Percentiles rank a stretch among this genome's conserved stretches.
Conservation (phyloP, 2,113 vertebrate genomes). For the Paedocypris sp. region DNA sequence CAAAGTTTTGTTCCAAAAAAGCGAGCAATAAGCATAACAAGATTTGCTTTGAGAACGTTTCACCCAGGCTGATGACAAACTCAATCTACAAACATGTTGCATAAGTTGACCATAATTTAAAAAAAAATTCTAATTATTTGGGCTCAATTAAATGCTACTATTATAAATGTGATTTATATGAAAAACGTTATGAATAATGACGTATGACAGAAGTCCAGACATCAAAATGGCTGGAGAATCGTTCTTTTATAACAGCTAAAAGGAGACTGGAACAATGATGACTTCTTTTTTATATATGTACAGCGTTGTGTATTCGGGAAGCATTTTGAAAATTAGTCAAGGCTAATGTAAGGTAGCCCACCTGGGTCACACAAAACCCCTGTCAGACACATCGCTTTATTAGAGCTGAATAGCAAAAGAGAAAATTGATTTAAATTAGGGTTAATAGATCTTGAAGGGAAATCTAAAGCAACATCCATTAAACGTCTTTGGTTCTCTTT, state of each 20-base stretch:
- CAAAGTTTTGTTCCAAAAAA: no score
- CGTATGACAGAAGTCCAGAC: not conserved
- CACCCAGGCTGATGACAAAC: no score
- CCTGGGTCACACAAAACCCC: constrained; percentile 25
- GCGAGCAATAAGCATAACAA: no score
- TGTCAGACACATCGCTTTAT: constrained; percentile 40
- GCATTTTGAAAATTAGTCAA: constrained; percentile 46
- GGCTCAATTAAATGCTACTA: no score
- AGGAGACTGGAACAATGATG: constrained; percentile 4
- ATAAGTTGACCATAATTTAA: no score
- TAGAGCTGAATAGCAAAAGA: constrained; percentile 39
- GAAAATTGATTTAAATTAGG: constrained; percentile 42
- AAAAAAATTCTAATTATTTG: no score
- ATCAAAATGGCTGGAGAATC: constrained; percentile 2
- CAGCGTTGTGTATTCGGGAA: constrained; percentile 26
- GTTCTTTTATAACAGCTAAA: constrained; percentile 5
- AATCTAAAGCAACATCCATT: constrained; percentile 47
- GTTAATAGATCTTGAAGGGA: constrained; percentile 49
- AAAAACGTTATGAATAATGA: no score
- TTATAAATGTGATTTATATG: no score
- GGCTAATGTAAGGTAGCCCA: constrained; percentile 36
- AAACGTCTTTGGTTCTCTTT: constrained; percentile 42
- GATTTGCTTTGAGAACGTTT: no score
- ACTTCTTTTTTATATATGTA: constrained; percentile 37
- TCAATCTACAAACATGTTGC: no score